These are phyloP conservation scores for Hoplostethus mediterraneus DNA, from an alignment of 2,797 vertebrate species.

Conservation along the genomic window DNA sequence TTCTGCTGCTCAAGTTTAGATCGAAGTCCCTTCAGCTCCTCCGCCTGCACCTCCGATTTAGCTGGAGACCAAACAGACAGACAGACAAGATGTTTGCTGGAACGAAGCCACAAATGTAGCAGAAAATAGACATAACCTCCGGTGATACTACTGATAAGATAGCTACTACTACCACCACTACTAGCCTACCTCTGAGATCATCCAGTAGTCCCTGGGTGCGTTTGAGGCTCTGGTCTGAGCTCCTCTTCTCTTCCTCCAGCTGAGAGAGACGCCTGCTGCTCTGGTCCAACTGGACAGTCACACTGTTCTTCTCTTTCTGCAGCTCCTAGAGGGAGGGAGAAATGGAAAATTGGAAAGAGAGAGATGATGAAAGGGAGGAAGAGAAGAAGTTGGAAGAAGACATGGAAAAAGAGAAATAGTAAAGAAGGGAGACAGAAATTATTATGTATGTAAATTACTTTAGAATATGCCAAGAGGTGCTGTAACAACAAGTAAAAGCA, in stretches of 20 bases:
- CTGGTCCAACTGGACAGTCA: conserved; percentile 85
- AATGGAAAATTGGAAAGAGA: background rate
- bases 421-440: background rate
- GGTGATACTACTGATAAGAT: background rate
- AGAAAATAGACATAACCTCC: background rate
- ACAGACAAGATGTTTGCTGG: conserved; percentile 1
- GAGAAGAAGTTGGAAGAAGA: background rate
- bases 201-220: conserved; percentile 85
- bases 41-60: conserved; percentile 84
- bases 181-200: conserved; percentile 87
- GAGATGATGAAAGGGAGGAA: background rate
- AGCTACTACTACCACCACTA: background rate
- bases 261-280: conserved; percentile 80
- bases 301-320: conserved; percentile 84
- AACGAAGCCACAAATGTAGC: background rate
- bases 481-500: background rate
- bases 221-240: conserved; percentile 81
- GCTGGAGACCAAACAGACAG: conserved; percentile 70
- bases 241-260: conserved; percentile 88
- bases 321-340: conserved; percentile 82
- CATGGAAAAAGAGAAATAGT: background rate
- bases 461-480: no score
- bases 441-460: no score
- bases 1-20: conserved; percentile 86
- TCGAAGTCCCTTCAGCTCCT: conserved; percentile 85